Evolutionary conservation across 1,140 invertebrate genomes (phyloP).

Genomic region (Protaetia brevitarsis): DNA sequence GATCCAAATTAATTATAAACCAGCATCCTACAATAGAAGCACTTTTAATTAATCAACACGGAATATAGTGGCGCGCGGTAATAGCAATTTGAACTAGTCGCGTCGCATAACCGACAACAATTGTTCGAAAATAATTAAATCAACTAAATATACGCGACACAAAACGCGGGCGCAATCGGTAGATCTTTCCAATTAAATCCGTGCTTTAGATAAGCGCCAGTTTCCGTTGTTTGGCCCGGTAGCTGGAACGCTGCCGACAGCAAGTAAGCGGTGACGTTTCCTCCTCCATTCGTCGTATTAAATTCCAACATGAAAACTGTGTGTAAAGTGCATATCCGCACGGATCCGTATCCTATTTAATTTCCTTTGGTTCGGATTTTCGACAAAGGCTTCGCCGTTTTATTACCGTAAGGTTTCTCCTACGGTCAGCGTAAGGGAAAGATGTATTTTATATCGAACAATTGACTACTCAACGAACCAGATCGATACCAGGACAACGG

Average conservation of each 20-base stretch:
- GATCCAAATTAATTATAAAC: too few species aligned
- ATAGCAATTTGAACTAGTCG: neutral
- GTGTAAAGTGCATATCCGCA: neutral
- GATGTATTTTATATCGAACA: neutral
- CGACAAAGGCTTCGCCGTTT: conserved; percentile 1
- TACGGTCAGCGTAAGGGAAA: neutral
- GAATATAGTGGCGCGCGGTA: neutral
- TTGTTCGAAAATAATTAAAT: conserved; percentile 17
- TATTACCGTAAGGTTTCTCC: neutral
- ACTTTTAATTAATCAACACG: neutral
- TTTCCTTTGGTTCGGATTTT: conserved; percentile 1
- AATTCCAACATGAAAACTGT: neutral
- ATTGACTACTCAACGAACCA: neutral
- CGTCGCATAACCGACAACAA: neutral
- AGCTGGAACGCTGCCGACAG: neutral
- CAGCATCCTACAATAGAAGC: too few species aligned
- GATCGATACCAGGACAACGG: neutral
- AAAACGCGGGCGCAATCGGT: neutral
- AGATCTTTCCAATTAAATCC: conserved; percentile 10
- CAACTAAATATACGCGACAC: neutral
- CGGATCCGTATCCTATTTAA: neutral
- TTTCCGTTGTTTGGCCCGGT: conserved; percentile 1
- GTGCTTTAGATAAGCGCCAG: neutral
- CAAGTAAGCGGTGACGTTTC: neutral
- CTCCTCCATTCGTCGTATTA: neutral